Conservation (phyloP, 2,797 vertebrate genomes). For the Galaxias olidus region DNA sequence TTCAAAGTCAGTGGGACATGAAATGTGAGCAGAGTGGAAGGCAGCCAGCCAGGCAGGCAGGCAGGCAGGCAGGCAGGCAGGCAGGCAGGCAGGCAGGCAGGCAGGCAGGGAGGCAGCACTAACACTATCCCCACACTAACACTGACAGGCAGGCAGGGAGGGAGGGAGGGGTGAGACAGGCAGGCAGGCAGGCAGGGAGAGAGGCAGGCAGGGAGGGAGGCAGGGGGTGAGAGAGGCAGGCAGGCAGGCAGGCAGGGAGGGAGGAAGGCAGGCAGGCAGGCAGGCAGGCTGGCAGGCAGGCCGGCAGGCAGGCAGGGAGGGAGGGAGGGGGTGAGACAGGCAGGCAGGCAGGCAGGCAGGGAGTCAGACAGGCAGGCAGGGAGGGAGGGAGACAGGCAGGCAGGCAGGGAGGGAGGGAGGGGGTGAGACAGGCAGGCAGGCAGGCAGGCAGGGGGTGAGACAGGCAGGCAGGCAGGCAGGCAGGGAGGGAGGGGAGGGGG, state of each 20-base stretch:
- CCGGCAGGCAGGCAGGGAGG: background rate
- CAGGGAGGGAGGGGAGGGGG: no score
- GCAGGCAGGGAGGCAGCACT: background rate
- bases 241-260: background rate
- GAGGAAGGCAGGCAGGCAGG: constrained; percentile 1
- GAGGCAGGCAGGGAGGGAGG: constrained; percentile 1
- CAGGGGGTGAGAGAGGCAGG: no score
- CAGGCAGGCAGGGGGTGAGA: constrained; percentile 1
- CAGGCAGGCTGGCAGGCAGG: background rate
- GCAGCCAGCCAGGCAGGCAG: background rate
- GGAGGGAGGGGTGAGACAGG: constrained; percentile 2
- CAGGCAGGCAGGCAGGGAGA: background rate
- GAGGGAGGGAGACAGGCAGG: constrained; percentile 2
- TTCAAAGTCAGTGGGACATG: constrained; percentile 14
- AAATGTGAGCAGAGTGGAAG: constrained; percentile 9
- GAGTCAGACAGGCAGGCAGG: background rate
- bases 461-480: background rate
- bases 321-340: no score
- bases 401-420: no score
- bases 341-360: background rate
- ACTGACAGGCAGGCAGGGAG: background rate
- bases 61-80: background rate
- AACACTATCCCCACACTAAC: no score
- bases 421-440: no score
- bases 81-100: background rate